Conservation (phyloP, 1,140 invertebrate genomes). For the Brachionus rotundiformis region DNA sequence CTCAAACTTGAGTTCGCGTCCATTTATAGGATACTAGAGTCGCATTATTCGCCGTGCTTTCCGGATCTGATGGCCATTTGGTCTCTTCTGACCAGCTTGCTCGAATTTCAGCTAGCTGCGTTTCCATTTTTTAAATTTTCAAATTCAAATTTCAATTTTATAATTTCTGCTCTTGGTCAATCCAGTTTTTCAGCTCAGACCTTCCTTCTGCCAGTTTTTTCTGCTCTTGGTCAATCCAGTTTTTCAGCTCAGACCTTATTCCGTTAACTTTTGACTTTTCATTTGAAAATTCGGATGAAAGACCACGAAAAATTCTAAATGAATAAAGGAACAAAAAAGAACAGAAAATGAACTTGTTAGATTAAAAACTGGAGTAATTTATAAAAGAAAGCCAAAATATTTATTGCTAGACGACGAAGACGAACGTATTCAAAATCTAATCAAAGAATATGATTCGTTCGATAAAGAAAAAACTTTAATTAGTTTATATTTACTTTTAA, state of each 20-base stretch:
- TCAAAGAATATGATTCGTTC: not conserved
- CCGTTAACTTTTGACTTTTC: too few species aligned
- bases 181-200: too few species aligned
- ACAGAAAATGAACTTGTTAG: not conserved
- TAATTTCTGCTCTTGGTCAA: too few species aligned
- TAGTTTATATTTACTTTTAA: not conserved
- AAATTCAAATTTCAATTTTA: too few species aligned
- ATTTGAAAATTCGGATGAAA: too few species aligned
- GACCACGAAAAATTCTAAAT: too few species aligned
- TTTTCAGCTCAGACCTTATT: too few species aligned
- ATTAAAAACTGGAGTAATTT: constrained; percentile 1
- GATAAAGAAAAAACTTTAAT: not conserved
- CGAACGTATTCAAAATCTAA: not conserved
- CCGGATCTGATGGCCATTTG: not conserved
- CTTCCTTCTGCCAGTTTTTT: too few species aligned
- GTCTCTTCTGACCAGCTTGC: not conserved
- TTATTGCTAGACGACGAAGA: not conserved
- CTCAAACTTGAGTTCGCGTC: not conserved
- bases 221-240: too few species aligned
- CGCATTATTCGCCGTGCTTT: not conserved
- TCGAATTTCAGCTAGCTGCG: not conserved
- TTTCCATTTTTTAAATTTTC: too few species aligned
- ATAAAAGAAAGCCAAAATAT: constrained; percentile 25
- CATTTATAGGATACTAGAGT: not conserved
- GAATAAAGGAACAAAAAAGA: constrained; percentile 1